Evolutionary conservation across 2,113 vertebrate species (phyloP).

Genomic region (Triplophysa tibetana): DNA sequence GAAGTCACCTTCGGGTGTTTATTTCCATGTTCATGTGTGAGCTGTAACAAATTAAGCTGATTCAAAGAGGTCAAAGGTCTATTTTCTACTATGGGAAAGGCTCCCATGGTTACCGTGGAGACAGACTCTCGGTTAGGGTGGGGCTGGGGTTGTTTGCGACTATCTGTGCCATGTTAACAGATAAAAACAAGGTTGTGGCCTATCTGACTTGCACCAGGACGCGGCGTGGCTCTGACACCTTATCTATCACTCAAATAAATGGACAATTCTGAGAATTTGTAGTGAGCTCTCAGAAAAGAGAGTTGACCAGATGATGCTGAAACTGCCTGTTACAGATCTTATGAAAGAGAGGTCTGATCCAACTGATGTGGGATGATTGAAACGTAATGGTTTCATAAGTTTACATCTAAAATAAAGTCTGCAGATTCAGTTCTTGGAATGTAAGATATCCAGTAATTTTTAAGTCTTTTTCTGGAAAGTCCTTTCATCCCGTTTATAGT

Average conservation of each 20-base stretch:
- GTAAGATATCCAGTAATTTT: background rate
- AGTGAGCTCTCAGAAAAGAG: constrained; percentile 57
- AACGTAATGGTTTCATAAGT: background rate
- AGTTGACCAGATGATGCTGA: background rate
- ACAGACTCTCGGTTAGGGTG: constrained; percentile 65
- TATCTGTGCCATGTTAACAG: constrained; percentile 57
- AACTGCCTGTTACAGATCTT: constrained; percentile 8
- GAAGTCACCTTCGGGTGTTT: background rate
- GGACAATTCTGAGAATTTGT: constrained; percentile 43
- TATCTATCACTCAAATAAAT: constrained; percentile 64
- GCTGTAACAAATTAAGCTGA: constrained; percentile 13
- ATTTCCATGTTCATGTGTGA: background rate
- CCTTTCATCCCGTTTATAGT: background rate
- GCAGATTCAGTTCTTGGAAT: background rate
- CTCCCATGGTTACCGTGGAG: constrained; percentile 50
- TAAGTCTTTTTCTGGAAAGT: background rate
- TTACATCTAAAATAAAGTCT: background rate
- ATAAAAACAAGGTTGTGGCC: constrained; percentile 67
- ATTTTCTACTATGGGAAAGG: constrained; percentile 37
- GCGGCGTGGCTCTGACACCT: constrained; percentile 44
- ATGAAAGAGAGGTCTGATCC: constrained; percentile 1
- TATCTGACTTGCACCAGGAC: constrained; percentile 61
- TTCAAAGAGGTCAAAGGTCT: constrained; percentile 3
- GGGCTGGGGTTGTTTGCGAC: constrained; percentile 55
- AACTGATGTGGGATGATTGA: background rate